Conservation (phyloP, 2,888 invertebrate genomes). For the Trachelus stipa region DNA sequence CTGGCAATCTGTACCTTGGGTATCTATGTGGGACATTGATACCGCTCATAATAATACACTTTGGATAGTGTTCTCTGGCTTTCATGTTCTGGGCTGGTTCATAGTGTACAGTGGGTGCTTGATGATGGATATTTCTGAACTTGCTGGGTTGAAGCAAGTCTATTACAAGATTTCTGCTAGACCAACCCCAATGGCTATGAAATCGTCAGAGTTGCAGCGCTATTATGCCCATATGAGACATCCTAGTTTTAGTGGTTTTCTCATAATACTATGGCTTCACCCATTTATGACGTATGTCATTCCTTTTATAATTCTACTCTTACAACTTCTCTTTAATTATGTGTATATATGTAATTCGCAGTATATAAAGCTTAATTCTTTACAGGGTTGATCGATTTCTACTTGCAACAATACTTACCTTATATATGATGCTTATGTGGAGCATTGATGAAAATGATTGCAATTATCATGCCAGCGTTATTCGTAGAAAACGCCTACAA, state of each 20-base stretch:
- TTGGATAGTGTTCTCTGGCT: constrained; percentile 68
- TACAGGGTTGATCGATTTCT: constrained; percentile 71
- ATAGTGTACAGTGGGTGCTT: constrained; percentile 73
- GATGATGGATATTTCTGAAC: constrained; percentile 73
- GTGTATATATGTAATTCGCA: background rate
- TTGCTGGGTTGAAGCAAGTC: constrained; percentile 73
- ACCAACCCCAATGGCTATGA: constrained; percentile 69
- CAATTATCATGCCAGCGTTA: constrained; percentile 69
- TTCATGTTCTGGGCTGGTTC: constrained; percentile 71
- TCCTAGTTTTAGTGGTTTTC: constrained; percentile 73
- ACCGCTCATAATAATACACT: constrained; percentile 63
- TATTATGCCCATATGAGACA: constrained; percentile 73
- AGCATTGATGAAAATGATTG: constrained; percentile 71
- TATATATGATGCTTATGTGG: constrained; percentile 74
- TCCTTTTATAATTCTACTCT: background rate
- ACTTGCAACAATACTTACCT: constrained; percentile 68
- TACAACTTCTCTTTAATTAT: background rate
- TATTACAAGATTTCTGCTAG: constrained; percentile 70
- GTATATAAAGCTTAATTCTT: constrained; percentile 31
- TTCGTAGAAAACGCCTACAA: constrained; percentile 68
- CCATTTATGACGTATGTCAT: constrained; percentile 71
- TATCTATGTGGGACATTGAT: constrained; percentile 71
- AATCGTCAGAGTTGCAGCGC: constrained; percentile 69
- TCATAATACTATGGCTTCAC: constrained; percentile 71
- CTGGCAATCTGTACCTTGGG: constrained; percentile 68